Percentiles rank a stretch among this genome's conserved stretches.
phyloP scores from a whole-genome alignment of 2,113 vertebrate genomes.

The Amazona guildingii region DNA sequence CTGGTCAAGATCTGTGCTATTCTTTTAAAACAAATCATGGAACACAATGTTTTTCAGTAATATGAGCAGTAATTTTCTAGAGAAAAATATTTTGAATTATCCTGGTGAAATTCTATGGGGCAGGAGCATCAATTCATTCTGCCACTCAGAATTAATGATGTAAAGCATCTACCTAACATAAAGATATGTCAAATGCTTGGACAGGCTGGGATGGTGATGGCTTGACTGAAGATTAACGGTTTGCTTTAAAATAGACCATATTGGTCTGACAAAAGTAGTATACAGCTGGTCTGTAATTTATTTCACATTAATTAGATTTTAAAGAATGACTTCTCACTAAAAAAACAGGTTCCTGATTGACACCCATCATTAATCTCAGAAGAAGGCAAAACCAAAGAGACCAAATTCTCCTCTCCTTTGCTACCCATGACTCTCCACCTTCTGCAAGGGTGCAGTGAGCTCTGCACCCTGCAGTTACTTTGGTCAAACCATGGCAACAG shows the following conservation, averaged over 20 bases:
- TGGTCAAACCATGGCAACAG: not conserved
- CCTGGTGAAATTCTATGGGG: not conserved
- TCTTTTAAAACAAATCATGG: not conserved
- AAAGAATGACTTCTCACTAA: not conserved
- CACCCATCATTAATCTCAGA: not conserved
- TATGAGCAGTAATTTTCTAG: not conserved
- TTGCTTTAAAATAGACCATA: not conserved
- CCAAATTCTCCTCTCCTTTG: not conserved
- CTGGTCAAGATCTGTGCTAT: not conserved
- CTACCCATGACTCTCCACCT: not conserved
- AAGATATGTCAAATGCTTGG: not conserved
- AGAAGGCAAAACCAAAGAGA: not conserved
- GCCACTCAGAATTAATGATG: not conserved
- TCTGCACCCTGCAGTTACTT: not conserved
- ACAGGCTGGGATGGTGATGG: not conserved
- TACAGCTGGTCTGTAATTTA: slow-evolving; percentile 2
- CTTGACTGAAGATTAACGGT: not conserved
- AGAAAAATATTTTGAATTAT: not conserved
- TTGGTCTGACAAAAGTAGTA: not conserved
- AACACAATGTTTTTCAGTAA: not conserved
- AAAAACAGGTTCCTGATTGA: not conserved
- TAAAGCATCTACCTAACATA: not conserved
- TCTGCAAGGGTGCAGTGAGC: not conserved
- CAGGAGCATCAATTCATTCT: not conserved
- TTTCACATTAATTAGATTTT: not conserved